A percentile compares a stretch with the other conserved stretches of the same genome.
These are phyloP conservation scores for Helicolenus hilgendorfi DNA, from an alignment of 2,797 vertebrate genomes.

Conservation along the genomic window DNA sequence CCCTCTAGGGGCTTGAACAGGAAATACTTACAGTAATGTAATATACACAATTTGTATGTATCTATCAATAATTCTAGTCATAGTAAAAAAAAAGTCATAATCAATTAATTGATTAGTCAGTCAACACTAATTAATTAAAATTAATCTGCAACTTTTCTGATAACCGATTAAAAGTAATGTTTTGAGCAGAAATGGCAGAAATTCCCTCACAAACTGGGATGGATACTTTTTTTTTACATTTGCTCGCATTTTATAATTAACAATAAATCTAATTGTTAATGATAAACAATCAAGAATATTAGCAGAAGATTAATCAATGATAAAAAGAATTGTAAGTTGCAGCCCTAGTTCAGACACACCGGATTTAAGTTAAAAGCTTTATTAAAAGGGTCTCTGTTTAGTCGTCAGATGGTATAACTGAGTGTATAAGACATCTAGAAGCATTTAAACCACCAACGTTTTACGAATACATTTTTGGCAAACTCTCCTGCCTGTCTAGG, in stretches of 20 bases:
- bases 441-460: background rate
- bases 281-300: background rate
- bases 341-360: background rate
- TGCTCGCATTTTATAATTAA: background rate
- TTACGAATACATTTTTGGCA: background rate
- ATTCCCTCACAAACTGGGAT: too few species aligned
- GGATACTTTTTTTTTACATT: background rate
- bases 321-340: background rate
- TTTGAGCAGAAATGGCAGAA: too few species aligned
- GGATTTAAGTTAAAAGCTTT: background rate
- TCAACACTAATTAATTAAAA: background rate
- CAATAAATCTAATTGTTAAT: background rate
- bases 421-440: background rate
- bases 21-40: too few species aligned
- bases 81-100: too few species aligned
- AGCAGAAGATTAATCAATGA: background rate
- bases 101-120: background rate
- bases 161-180: too few species aligned
- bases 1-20: too few species aligned
- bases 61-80: too few species aligned
- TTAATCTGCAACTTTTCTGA: background rate
- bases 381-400: accelerated
- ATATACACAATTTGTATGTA: too few species aligned
- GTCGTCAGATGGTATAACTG: too few species aligned
- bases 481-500: background rate